Evolutionary conservation across 92 coral and sea anemone species (phyloP).

Genomic region (Actinostola sp.): DNA sequence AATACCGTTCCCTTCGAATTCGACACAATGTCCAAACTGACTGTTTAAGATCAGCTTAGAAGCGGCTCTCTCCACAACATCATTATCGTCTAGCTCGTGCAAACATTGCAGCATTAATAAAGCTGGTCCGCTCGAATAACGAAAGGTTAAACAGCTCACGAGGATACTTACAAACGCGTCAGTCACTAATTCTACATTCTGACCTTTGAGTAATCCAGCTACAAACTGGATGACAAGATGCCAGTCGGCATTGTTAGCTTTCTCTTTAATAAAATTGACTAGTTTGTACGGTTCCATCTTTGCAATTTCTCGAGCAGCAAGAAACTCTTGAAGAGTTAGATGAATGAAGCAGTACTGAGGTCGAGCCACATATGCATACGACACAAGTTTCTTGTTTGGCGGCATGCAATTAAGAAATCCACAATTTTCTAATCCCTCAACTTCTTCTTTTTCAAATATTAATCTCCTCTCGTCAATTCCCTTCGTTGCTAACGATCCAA

Average conservation of each 20-base stretch:
- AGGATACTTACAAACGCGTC: conserved; percentile 18
- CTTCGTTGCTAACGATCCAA: conserved; percentile 19
- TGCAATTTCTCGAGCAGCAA: conserved; percentile 40
- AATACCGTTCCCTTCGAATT: background rate
- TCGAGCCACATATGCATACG: background rate
- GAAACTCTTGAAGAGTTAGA: conserved; percentile 39
- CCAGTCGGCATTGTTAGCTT: conserved; percentile 41
- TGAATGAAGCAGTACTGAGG: conserved; percentile 40
- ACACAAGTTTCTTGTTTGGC: background rate
- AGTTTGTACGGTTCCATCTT: conserved; percentile 35
- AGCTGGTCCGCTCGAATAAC: background rate
- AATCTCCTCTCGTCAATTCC: conserved; percentile 31
- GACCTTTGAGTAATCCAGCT: conserved; percentile 40
- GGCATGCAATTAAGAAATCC: conserved; percentile 34
- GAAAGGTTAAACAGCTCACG: background rate
- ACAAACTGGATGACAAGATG: conserved; percentile 51
- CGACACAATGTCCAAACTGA: background rate
- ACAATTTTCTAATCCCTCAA: conserved; percentile 4
- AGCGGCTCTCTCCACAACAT: conserved; percentile 31
- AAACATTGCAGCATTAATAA: conserved; percentile 44
- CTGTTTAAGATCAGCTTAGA: conserved; percentile 15
- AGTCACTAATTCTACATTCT: conserved; percentile 2
- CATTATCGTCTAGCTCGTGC: conserved; percentile 28
- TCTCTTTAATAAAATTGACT: conserved; percentile 18
- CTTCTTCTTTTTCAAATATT: conserved; percentile 23